Evolutionary conservation across 2,797 vertebrate species (phyloP).

Genomic region (Xiphorhynchus erythropygius): DNA sequence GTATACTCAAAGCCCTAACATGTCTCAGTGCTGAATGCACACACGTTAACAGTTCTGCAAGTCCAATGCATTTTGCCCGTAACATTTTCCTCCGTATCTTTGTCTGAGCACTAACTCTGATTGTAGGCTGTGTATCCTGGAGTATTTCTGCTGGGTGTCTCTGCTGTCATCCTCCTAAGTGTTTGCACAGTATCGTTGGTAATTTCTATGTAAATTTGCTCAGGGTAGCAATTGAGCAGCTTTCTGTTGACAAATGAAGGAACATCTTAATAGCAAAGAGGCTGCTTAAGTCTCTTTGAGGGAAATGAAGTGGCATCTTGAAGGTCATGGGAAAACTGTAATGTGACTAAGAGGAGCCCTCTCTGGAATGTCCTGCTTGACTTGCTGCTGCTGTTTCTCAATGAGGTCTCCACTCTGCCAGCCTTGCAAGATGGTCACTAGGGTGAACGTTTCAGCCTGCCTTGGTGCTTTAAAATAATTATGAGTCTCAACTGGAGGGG

Average conservation of each 20-base stretch:
- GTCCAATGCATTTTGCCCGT: background rate
- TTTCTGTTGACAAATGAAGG: constrained; percentile 72
- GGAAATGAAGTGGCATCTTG: constrained; percentile 22
- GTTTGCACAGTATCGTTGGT: constrained; percentile 65
- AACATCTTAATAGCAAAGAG: constrained; percentile 60
- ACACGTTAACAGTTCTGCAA: background rate
- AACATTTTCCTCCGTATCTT: background rate
- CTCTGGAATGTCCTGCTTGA: background rate
- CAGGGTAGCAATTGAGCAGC: constrained; percentile 67
- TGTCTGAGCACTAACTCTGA: background rate
- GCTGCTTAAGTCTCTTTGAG: constrained; percentile 29
- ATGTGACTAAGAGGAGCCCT: background rate
- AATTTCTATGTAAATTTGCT: constrained; percentile 77
- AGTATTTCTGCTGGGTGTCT: background rate
- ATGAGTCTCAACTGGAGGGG: background rate
- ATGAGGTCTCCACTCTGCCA: background rate
- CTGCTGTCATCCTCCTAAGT: constrained; percentile 46
- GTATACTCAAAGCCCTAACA: background rate
- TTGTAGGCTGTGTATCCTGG: background rate
- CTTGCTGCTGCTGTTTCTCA: background rate
- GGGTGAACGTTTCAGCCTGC: background rate
- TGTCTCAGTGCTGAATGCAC: background rate
- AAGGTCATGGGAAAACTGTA: constrained; percentile 15
- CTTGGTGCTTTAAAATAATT: background rate
- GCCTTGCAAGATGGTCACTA: background rate